Base-by-base conservation (phyloP, 1,140 invertebrate genomes). In the Drosophila nannoptera region DNA sequence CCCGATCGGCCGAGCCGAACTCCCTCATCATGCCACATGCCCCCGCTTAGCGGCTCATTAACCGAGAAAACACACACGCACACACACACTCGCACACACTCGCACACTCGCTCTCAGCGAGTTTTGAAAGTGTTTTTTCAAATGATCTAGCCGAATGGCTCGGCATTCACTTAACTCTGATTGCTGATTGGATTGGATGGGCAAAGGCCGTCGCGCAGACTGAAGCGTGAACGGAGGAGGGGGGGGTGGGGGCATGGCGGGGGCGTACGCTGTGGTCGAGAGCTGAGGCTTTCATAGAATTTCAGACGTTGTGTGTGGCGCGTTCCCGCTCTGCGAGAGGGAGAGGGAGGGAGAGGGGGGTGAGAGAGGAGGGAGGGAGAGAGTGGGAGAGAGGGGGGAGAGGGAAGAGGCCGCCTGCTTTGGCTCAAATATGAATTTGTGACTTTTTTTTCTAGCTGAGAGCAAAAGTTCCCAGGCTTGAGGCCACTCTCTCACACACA, bases 11-110 rank as follows among this genome's bases (percentile, higher is more conserved):
- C n/a, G 4, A 4, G 38, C 29, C 9, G 9, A 7, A 22, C 40
- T 36, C 8, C 4, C 12, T 45, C 22, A 22, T 22, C 22, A 22
- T 22, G 22, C 22, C 22, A 22, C 22, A 22, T 22, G 6, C 48
- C 48, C 38, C 45, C 12, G 48, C 22, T 42, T 33, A 58, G 61
- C 54, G 77, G 70, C 78, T 82, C 78, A 82, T 82, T 82, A 82
- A 82, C 70, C 73, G 16, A 46, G 68, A 62, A 74, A 56, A 12
- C 60, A 14, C 35, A 29, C 56, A 46, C 31, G 11, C 29, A 46
- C 50, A 54, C 22, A 52, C 22, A 40, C 31, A 48, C n/a, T n/a
- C n/a, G n/a, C n/a, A n/a, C n/a, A n/a, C n/a, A n/a, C n/a, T n/a
- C n/a, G n/a, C n/a, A n/a, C n/a, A n/a, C n/a, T n/a, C n/a, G n/a